Evolutionary conservation across 2,113 vertebrate species (phyloP).

Genomic region (Bubalus kerabau): DNA sequence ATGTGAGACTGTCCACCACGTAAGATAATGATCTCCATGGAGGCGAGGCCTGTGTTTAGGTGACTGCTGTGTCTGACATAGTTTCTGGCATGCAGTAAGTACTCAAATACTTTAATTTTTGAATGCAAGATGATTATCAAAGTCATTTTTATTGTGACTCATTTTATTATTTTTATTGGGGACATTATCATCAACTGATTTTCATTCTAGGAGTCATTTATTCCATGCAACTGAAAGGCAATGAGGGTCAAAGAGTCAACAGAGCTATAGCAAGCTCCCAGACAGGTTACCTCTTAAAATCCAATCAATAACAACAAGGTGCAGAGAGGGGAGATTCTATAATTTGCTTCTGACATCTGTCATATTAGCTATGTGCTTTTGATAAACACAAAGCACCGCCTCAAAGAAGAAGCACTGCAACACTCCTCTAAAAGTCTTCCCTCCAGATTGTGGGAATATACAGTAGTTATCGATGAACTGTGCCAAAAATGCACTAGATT

Average conservation of each 20-base stretch:
- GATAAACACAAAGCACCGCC: neutral
- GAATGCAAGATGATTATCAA: neutral
- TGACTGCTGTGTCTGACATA: neutral
- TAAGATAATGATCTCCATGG: neutral
- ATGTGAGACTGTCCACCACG: neutral
- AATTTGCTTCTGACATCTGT: neutral
- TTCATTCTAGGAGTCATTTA: neutral
- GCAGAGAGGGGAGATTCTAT: neutral
- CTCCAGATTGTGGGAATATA: neutral
- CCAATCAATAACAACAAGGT: neutral
- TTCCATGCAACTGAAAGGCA: neutral
- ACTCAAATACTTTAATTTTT: conserved; percentile 2
- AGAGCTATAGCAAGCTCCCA: neutral
- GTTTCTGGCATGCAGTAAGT: neutral
- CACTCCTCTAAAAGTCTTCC: neutral
- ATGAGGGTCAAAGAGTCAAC: neutral
- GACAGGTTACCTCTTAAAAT: neutral
- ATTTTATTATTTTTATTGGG: neutral
- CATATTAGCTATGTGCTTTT: neutral
- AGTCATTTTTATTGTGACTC: neutral
- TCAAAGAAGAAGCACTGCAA: neutral
- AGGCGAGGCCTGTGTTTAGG: neutral
- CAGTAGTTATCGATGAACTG: neutral
- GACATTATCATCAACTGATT: neutral
- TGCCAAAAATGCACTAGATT: neutral